Evolutionary conservation across 2,797 vertebrate genomes (phyloP), one percentile per base, ranked within the genome.

Genomic region (Amphiprion clarkii): DNA sequence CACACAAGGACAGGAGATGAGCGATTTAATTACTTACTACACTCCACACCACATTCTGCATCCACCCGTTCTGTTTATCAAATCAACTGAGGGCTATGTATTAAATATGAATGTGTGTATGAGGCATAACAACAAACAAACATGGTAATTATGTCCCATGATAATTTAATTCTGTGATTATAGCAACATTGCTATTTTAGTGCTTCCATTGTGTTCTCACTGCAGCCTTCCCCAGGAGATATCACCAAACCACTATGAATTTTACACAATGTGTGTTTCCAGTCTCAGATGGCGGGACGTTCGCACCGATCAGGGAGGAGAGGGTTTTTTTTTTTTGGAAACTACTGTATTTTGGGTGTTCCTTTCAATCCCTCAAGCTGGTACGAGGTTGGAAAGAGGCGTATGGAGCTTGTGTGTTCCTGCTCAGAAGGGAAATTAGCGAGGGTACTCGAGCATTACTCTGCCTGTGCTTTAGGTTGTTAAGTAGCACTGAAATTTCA

Each of bases 91-190:
- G 93, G 89, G 91, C 78, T 78, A 86, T 85, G 88, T 92, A 93
- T 94, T 94, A 94, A 95, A 95, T 94, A 94, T 92, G 90, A 93
- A 92, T 93, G 86, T 88, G 83, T 89, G 89, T 86, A 92, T 83
- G 88, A 92, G 88, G 89, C 93, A 89, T 87, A 92, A 92, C 88
- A 91, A 91, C 90, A 92, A 94, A 93, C 93, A 95, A 94, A 94
- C 93, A 93, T 94, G 90, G 87, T 95, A 95, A 95, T 95, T 93
- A 95, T 73, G 86, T 95, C 94, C 94, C 94, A 84, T 81, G 94
- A 90, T 95, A 95, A 95, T 95, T 95, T 93, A 90, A 94, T 94
- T 92, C 92, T 92, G 88, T 86, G 83, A 92, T 94, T 95, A 93
- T 90, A 84, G 86, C 87, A 90, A 88, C 87, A 86, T 86, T 85